Evolutionary conservation across 1,140 invertebrate genomes (phyloP).

Genomic region (Aplysia californica): DNA sequence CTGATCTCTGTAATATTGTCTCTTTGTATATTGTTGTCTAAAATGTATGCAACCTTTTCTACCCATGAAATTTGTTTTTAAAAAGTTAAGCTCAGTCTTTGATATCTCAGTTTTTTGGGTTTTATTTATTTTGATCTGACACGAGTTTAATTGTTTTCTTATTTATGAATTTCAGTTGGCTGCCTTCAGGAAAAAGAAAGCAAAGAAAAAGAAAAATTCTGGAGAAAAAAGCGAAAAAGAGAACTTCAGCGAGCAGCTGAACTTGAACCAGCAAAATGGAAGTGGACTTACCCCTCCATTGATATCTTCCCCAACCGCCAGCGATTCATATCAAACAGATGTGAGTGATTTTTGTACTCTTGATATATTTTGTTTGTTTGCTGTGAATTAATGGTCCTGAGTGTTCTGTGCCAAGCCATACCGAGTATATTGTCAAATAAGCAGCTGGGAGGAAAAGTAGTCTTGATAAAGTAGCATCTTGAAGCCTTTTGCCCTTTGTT

Average conservation of each 20-base stretch:
- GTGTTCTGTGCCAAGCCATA: too few species aligned
- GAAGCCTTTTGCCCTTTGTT: too few species aligned
- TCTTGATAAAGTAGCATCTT: too few species aligned
- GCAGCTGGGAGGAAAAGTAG: too few species aligned
- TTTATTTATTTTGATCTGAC: not conserved
- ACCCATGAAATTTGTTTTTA: too few species aligned
- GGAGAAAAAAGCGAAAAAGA: conserved; percentile 22
- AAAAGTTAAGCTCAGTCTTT: too few species aligned
- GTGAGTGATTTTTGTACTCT: not conserved
- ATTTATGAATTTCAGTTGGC: conserved; percentile 45
- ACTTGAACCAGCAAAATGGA: not conserved
- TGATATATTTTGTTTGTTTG: not conserved
- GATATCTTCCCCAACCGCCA: not conserved
- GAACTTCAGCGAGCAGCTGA: not conserved
- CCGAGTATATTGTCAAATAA: too few species aligned
- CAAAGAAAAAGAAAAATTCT: conserved; percentile 41
- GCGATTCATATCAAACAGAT: conserved; percentile 24
- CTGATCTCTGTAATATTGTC: too few species aligned
- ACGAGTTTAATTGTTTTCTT: too few species aligned
- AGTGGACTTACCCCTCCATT: not conserved
- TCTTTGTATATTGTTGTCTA: too few species aligned
- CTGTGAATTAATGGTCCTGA: too few species aligned
- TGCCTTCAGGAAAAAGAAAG: conserved; percentile 52
- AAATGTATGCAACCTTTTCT: too few species aligned
- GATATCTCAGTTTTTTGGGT: not conserved